A percentile compares a stretch with the other conserved stretches of the same genome.
Evolutionary conservation across 2,113 vertebrate genomes (phyloP).

Genomic region (Aphyosemion australe): DNA sequence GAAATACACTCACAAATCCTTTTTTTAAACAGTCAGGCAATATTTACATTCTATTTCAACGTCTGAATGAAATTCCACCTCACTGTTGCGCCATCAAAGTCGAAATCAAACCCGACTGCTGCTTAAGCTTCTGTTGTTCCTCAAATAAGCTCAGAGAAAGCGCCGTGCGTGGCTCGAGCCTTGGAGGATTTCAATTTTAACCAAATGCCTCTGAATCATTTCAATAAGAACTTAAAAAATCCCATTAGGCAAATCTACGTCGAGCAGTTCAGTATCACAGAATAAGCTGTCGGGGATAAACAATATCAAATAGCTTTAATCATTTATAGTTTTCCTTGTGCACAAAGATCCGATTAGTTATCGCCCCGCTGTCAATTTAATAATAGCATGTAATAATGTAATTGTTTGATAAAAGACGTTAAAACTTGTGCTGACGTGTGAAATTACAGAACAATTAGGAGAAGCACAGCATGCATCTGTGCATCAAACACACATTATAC

Average conservation of each 20-base stretch:
- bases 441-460: too few species aligned
- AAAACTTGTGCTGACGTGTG: background rate
- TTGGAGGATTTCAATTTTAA: slow-evolving; percentile 37
- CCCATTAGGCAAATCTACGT: slow-evolving; percentile 25
- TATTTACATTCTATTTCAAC: slow-evolving; percentile 58
- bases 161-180: slow-evolving; percentile 20
- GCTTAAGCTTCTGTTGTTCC: slow-evolving; percentile 55
- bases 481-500: background rate
- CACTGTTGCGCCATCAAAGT: slow-evolving; percentile 63
- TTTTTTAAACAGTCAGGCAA: slow-evolving; percentile 35
- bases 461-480: background rate
- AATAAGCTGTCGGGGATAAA: slow-evolving; percentile 11
- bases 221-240: slow-evolving; percentile 25
- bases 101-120: slow-evolving; percentile 49
- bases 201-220: slow-evolving; percentile 47
- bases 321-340: background rate
- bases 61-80: slow-evolving; percentile 40
- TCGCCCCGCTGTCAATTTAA: background rate
- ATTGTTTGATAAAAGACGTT: background rate
- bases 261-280: slow-evolving; percentile 4
- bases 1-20: slow-evolving; percentile 13
- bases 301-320: slow-evolving; percentile 3
- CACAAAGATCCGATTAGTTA: background rate
- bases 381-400: background rate
- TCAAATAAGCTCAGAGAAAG: slow-evolving; percentile 48